Base-by-base conservation (phyloP, 2,888 invertebrate species). In the Scaptomyza polygonia region DNA sequence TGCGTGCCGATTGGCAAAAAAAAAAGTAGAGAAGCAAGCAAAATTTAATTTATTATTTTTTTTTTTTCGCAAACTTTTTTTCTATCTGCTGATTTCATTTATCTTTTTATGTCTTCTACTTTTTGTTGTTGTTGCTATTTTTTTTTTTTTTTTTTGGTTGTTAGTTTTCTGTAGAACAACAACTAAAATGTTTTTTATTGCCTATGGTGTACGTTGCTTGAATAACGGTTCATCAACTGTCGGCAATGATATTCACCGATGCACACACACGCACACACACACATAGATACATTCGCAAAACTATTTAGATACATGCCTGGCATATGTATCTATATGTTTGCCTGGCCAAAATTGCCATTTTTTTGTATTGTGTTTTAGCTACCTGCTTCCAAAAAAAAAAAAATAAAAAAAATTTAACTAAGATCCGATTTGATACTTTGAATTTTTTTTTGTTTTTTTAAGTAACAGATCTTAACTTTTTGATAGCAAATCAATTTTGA, bases 1-100 rank as follows among this genome's bases (percentile, higher is more conserved):
- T 78, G 81, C 84, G 81, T 81, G 84, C 68, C 79, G 82, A 84
- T 84, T 81, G 73, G 79, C 82, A 82, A 74, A 77, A 81, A 67
- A 59, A 58, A 49, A 0, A 25, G 5, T 5, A 25, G 25, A 25
- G 25, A 25, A 4, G 25, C 25, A 34, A 47, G 65, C 43, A 58
- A 72, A 73, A 45, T 52, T 57, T 2, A 64, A 45, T 56, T 74
- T 68, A 71, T 58, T 54, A 61, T 36, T 36, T 32, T 47, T 47
- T 45, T 58, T 36, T 36, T 32, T 47, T 47, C 43, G 72, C 72
- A 42, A 72, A 64, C 16, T 32, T 45, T 44, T 14, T 27, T 72
- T 57, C 43, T 57, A 49, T 58, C 61, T 73, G 73, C 73, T 67
- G 65, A 78, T 80, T 80, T 83, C 62, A 66, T 76, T 79, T 81